Evolutionary conservation across 1,140 invertebrate species (phyloP).

Genomic region (Lepidurus packardi): DNA sequence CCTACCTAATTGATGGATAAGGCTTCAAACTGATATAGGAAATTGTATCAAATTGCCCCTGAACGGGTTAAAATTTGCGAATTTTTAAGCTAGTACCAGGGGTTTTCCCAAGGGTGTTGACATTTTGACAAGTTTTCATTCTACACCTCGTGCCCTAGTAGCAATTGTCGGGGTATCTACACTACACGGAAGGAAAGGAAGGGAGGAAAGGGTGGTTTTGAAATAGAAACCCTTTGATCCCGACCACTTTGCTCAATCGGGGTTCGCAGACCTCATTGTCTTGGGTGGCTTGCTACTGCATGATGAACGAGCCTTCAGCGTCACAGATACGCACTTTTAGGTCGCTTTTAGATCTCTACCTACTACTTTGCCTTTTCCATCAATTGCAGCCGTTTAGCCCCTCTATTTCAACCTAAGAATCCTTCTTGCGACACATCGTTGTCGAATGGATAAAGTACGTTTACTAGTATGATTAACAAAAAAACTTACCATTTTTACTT

Average conservation of each 20-base stretch:
- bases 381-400: background rate
- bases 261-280: slow-evolving; percentile 2
- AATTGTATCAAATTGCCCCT: no score
- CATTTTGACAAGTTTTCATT: slow-evolving; percentile 15
- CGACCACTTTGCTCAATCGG: background rate
- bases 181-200: background rate
- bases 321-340: background rate
- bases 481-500: no score
- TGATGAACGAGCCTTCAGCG: slow-evolving; percentile 7
- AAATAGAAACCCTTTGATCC: background rate
- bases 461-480: no score
- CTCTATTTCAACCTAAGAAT: background rate
- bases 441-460: no score
- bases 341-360: background rate
- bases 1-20: no score
- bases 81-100: no score
- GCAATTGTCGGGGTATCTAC: background rate
- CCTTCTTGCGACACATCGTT: no score
- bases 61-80: no score
- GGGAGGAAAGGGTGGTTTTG: background rate
- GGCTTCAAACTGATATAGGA: no score
- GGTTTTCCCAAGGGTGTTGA: background rate
- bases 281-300: slow-evolving; percentile 2
- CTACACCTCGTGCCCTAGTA: slow-evolving; percentile 1
- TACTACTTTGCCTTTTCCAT: background rate